Evolutionary conservation across 2,888 invertebrate species (phyloP).

Genomic region (Tetropium fuscum): DNA sequence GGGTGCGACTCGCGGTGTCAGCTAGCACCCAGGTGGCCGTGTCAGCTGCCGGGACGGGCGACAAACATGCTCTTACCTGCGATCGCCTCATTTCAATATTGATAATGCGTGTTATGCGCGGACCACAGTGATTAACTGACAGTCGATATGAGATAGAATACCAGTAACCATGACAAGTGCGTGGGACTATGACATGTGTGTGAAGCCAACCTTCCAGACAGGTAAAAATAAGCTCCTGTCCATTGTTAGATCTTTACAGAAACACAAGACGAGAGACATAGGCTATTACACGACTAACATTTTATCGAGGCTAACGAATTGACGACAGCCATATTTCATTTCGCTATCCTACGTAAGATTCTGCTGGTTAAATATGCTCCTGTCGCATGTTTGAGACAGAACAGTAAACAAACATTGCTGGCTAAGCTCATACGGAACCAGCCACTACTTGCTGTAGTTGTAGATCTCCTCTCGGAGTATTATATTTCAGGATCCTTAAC

Average conservation of each 20-base stretch:
- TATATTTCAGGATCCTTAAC: no score
- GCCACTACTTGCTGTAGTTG: slow-evolving; percentile 9
- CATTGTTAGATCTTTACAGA: slow-evolving; percentile 44
- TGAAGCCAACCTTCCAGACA: slow-evolving; percentile 52
- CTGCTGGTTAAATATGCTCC: slow-evolving; percentile 28
- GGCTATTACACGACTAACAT: slow-evolving; percentile 48
- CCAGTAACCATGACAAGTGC: slow-evolving; percentile 55
- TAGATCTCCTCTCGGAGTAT: no score
- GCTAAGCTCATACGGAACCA: background rate
- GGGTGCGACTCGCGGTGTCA: slow-evolving; percentile 57
- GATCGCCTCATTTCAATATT: slow-evolving; percentile 63
- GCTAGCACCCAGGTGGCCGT: slow-evolving; percentile 63
- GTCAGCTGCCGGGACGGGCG: slow-evolving; percentile 64
- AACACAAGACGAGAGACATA: slow-evolving; percentile 42
- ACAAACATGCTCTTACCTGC: slow-evolving; percentile 56
- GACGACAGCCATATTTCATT: slow-evolving; percentile 46
- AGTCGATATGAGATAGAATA: slow-evolving; percentile 60
- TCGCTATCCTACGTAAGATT: slow-evolving; percentile 27
- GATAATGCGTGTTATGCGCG: slow-evolving; percentile 59
- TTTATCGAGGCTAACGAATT: slow-evolving; percentile 40
- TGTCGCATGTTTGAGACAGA: slow-evolving; percentile 27
- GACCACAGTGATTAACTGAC: slow-evolving; percentile 61
- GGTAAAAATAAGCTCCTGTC: slow-evolving; percentile 57
- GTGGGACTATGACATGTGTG: slow-evolving; percentile 57
- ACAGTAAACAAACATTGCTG: slow-evolving; percentile 16